Evolutionary conservation across 2,797 vertebrate genomes (phyloP), one percentile per base, ranked within the genome.

Genomic region (Erpetoichthys calabaricus): DNA sequence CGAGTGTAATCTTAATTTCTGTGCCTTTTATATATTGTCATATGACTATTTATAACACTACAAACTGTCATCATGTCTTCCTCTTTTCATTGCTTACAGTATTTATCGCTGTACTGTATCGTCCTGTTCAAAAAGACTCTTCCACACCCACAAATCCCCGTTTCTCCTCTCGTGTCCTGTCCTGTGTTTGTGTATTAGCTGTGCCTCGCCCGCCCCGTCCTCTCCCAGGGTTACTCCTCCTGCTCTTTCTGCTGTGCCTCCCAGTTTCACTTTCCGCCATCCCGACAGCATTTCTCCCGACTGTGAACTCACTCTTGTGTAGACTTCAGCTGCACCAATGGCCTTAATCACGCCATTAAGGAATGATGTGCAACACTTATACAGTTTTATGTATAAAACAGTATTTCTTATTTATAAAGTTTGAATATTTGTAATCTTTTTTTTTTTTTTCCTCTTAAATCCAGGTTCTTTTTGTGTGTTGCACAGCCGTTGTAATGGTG

Each of bases 341-440:
- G 25, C 71, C 75, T 73, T 70, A 49, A 75, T 81, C 81, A 78
- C 74, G 70, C 78, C 82, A 70, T 78, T 77, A 63, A 73, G 76
- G 78, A 85, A 75, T 79, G 67, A 78, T 75, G 84, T 75, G 83
- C 85, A 88, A 89, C 87, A 80, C 84, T 76, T 80, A 63, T 51
- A 72, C 82, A 73, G 73, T 76, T 78, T 81, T 82, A 88, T 91
- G 86, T 91, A 86, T 86, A 83, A 84, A 87, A 82, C 90, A 91
- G 91, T 95, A 90, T 94, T 95, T 87, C 78, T 91, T 91, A 93
- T 90, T 95, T 94, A 92, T 94, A 89, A 86, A 87, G 84, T 84
- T 80, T 77, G 79, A 83, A 83, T 91, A 83, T 91, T 87, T 86
- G 86, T 90, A 86, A 87, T 81, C 81, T 75, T 53, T 59, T 7